Conservation (phyloP, 1,140 invertebrate genomes). For the Sitophilus oryzae region DNA sequence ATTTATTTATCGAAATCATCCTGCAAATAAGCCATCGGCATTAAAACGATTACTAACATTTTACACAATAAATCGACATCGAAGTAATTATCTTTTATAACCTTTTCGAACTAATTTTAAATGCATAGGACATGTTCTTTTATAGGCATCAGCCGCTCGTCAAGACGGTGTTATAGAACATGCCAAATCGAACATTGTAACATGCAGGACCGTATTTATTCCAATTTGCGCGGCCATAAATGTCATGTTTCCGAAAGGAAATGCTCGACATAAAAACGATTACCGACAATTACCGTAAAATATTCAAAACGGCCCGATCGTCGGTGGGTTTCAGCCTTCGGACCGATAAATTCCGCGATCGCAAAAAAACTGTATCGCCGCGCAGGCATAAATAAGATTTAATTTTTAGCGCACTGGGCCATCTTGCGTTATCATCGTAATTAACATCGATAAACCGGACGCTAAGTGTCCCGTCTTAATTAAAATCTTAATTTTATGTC, state of each 20-base stretch:
- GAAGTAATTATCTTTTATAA: background rate
- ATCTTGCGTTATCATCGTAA: slow-evolving; percentile 13
- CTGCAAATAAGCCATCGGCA: too few relatives aligned
- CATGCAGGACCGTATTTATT: slow-evolving; percentile 10
- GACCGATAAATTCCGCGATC: background rate
- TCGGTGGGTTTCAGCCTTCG: background rate
- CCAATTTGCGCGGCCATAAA: slow-evolving; percentile 9
- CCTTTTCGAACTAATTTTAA: background rate
- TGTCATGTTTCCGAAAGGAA: slow-evolving; percentile 13
- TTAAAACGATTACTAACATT: too few relatives aligned
- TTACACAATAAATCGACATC: background rate
- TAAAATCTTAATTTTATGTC: slow-evolving; percentile 26
- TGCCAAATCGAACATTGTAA: slow-evolving; percentile 10
- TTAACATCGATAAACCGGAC: slow-evolving; percentile 11
- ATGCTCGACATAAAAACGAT: slow-evolving; percentile 18
- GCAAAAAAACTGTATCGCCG: background rate
- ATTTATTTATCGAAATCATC: too few relatives aligned
- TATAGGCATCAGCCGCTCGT: background rate
- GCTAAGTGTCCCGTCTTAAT: slow-evolving; percentile 19
- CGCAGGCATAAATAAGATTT: slow-evolving; percentile 12
- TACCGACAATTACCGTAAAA: slow-evolving; percentile 15
- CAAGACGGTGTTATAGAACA: background rate
- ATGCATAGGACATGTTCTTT: background rate
- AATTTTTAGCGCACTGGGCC: slow-evolving; percentile 19
- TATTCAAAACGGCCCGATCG: slow-evolving; percentile 1